A percentile compares a stretch with the other conserved stretches of the same genome.
Conservation (phyloP, 2,797 vertebrate species). For the Rhincodon typus region DNA sequence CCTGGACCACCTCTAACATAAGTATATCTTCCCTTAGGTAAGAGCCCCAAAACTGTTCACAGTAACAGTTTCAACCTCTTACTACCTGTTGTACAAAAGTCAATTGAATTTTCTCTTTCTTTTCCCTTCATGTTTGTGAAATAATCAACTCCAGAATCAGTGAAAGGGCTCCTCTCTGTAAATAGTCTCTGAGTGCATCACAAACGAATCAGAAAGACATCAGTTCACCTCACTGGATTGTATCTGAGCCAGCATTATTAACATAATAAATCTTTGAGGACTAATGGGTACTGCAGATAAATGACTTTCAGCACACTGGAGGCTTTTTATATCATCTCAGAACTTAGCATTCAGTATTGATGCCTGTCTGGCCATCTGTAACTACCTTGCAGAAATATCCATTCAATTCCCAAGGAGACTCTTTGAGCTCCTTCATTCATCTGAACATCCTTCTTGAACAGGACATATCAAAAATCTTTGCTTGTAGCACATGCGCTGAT, state of each 20-base stretch:
- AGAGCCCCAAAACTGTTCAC: too few relatives aligned
- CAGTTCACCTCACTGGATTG: not conserved
- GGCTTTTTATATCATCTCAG: not conserved
- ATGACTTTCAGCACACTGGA: not conserved
- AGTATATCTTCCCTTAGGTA: too few relatives aligned
- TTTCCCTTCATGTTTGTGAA: not conserved
- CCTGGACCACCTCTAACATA: too few relatives aligned
- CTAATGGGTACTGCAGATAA: not conserved
- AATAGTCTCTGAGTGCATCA: not conserved
- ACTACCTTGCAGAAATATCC: conserved; percentile 5
- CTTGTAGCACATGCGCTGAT: not conserved
- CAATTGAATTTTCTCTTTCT: not conserved
- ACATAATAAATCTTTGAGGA: not conserved
- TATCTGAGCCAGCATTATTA: not conserved
- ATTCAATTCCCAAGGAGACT: not conserved
- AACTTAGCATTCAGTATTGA: not conserved
- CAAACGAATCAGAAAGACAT: not conserved
- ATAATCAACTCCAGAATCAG: not conserved
- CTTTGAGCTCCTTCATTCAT: not conserved
- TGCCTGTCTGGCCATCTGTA: not conserved
- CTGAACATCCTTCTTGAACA: not conserved
- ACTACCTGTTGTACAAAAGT: not conserved
- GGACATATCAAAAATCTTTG: not conserved
- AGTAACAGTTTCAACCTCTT: not conserved
- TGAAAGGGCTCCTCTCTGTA: not conserved